Evolutionary conservation across 2,113 vertebrate species (phyloP).

Genomic region (human (Homo sapiens)): DNA sequence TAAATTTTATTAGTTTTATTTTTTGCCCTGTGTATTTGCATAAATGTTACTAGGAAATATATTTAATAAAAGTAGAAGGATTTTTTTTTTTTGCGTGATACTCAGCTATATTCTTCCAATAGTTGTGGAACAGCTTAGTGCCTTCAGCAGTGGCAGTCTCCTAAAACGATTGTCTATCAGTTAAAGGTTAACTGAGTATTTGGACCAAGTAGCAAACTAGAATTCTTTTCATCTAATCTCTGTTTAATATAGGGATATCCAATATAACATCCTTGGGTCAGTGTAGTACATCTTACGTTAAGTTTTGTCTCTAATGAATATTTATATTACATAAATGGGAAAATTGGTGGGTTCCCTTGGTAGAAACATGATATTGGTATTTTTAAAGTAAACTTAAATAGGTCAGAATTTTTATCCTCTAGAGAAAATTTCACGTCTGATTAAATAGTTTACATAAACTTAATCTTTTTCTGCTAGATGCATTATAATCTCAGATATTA

Average conservation of each 20-base stretch:
- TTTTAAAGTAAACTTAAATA: slow-evolving; percentile 87
- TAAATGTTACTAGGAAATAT: slow-evolving; percentile 12
- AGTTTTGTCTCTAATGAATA: slow-evolving; percentile 74
- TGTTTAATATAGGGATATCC: neutral
- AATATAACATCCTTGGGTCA: slow-evolving; percentile 36
- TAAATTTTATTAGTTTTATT: neutral
- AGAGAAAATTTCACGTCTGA: slow-evolving; percentile 88
- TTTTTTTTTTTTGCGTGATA: neutral
- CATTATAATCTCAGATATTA: slow-evolving; percentile 90
- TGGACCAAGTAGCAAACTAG: neutral
- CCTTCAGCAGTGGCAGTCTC: neutral
- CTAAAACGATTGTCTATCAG: neutral
- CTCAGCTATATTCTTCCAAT: neutral
- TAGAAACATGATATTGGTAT: slow-evolving; percentile 82
- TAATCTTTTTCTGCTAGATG: slow-evolving; percentile 88
- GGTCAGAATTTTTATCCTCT: slow-evolving; percentile 87
- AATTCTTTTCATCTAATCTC: neutral
- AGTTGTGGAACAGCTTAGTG: neutral
- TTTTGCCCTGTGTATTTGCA: neutral
- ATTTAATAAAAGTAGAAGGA: neutral
- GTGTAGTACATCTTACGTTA: slow-evolving; percentile 56
- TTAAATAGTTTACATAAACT: slow-evolving; percentile 92
- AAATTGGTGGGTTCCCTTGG: slow-evolving; percentile 74
- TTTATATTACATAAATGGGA: slow-evolving; percentile 77
- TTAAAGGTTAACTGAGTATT: neutral